Evolutionary conservation across 2,888 invertebrate genomes (phyloP).

Genomic region (Lymantria monacha): DNA sequence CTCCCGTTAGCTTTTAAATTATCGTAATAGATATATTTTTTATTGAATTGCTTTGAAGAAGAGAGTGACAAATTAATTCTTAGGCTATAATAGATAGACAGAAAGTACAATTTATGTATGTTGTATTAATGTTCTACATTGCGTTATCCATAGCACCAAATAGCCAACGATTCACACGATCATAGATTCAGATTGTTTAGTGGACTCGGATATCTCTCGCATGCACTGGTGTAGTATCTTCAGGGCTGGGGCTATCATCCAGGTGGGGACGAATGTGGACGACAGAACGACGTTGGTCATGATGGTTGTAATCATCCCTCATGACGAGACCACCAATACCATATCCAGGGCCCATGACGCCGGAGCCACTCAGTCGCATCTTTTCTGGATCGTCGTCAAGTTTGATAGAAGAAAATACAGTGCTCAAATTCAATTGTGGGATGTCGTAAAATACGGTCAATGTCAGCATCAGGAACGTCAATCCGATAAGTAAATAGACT

Average conservation of each 20-base stretch:
- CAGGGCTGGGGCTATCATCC: constrained; percentile 87
- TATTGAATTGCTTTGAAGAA: not conserved
- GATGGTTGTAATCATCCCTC: constrained; percentile 75
- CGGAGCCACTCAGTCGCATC: constrained; percentile 83
- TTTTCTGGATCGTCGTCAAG: constrained; percentile 85
- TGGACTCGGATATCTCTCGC: constrained; percentile 81
- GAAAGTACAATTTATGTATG: not conserved
- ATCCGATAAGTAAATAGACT: constrained; percentile 91
- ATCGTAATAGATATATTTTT: not conserved
- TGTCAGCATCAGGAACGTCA: constrained; percentile 92
- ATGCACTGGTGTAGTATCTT: constrained; percentile 85
- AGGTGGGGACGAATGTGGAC: constrained; percentile 85
- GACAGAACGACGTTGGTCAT: constrained; percentile 82
- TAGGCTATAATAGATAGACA: not conserved
- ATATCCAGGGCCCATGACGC: constrained; percentile 71
- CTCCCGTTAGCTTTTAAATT: not conserved
- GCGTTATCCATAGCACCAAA: constrained; percentile 23
- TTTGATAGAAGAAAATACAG: constrained; percentile 87
- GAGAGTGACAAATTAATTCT: not conserved
- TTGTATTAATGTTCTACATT: constrained; percentile 20
- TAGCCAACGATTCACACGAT: constrained; percentile 13
- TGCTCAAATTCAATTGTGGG: constrained; percentile 92
- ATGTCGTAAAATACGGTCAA: constrained; percentile 94
- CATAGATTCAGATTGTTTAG: constrained; percentile 43
- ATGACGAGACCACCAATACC: constrained; percentile 71